A percentile compares a stretch with the other conserved stretches of the same genome.
Evolutionary conservation across 2,888 invertebrate species (phyloP).

Genomic region (Syrphus vitripennis): DNA sequence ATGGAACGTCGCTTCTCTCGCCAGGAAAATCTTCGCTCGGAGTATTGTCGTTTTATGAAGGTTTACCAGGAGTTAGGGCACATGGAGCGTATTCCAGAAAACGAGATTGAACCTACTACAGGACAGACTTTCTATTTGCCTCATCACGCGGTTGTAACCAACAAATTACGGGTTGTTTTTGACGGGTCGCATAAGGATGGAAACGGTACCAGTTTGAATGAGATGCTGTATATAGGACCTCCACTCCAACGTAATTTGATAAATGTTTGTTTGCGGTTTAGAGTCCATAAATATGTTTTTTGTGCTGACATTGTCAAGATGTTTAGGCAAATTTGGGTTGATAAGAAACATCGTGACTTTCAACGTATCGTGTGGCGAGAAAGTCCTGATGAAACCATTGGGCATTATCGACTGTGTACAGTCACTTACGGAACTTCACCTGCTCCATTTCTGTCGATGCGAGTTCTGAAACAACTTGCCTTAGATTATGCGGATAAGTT

Average conservation of each 20-base stretch:
- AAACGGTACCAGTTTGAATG: no score
- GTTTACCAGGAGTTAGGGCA: no score
- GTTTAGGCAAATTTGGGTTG: slow-evolving; percentile 29
- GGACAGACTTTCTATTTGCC: no score
- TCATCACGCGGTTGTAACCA: no score
- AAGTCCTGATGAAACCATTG: background rate
- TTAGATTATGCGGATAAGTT: background rate
- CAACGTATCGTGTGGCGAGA: slow-evolving; percentile 67
- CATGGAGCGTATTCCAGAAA: no score
- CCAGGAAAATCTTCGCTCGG: background rate
- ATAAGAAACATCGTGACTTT: slow-evolving; percentile 60
- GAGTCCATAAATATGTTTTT: background rate
- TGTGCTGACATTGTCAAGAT: background rate
- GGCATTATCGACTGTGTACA: background rate
- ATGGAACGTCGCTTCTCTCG: background rate
- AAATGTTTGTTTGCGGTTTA: background rate
- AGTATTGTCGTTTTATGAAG: no score
- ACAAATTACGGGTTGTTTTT: no score
- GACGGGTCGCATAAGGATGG: no score
- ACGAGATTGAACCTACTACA: no score
- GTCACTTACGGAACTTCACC: slow-evolving; percentile 2
- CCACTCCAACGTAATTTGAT: background rate
- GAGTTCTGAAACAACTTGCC: slow-evolving; percentile 1
- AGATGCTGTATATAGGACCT: background rate
- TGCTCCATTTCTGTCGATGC: slow-evolving; percentile 10